Evolutionary conservation across 1,140 invertebrate genomes (phyloP).

Genomic region (Frieseomelitta varia): DNA sequence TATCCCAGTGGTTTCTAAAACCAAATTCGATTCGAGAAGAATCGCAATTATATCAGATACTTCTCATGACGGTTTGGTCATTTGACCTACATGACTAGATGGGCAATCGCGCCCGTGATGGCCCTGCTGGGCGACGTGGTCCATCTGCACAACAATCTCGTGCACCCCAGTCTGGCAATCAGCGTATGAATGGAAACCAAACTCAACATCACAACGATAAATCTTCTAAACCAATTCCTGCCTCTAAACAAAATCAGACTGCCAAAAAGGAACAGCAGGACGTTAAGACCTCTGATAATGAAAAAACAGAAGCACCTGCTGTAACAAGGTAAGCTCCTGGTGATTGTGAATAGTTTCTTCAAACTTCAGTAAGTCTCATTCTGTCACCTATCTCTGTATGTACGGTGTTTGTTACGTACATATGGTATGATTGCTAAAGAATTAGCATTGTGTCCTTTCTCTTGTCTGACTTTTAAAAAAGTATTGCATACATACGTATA

Average conservation of each 20-base stretch:
- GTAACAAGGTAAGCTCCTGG: conserved; percentile 81
- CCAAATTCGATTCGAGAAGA: conserved; percentile 70
- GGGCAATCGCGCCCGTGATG: conserved; percentile 82
- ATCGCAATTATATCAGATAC: conserved; percentile 68
- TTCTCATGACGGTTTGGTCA: conserved; percentile 79
- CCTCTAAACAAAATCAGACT: conserved; percentile 82
- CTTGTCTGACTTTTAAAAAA: conserved; percentile 45
- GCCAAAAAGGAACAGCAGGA: conserved; percentile 82
- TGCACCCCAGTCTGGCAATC: conserved; percentile 80
- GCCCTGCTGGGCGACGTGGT: conserved; percentile 80
- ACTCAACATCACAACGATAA: conserved; percentile 82
- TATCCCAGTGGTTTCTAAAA: conserved; percentile 65
- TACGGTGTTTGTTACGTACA: conserved; percentile 54
- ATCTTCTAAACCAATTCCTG: conserved; percentile 82
- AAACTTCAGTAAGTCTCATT: conserved; percentile 73
- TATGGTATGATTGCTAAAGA: conserved; percentile 50
- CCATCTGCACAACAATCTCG: conserved; percentile 80
- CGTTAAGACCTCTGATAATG: conserved; percentile 81
- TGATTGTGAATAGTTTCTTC: conserved; percentile 78
- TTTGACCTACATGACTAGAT: conserved; percentile 80
- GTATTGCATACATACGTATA: conserved; percentile 42
- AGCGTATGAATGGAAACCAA: conserved; percentile 82
- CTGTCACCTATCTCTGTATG: conserved; percentile 62
- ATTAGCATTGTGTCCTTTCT: conserved; percentile 48
- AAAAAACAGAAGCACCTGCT: conserved; percentile 80